A percentile compares a stretch with the other conserved stretches of the same genome.
phyloP scores from a whole-genome alignment of 2,113 vertebrate species.

The Rynchops niger region DNA sequence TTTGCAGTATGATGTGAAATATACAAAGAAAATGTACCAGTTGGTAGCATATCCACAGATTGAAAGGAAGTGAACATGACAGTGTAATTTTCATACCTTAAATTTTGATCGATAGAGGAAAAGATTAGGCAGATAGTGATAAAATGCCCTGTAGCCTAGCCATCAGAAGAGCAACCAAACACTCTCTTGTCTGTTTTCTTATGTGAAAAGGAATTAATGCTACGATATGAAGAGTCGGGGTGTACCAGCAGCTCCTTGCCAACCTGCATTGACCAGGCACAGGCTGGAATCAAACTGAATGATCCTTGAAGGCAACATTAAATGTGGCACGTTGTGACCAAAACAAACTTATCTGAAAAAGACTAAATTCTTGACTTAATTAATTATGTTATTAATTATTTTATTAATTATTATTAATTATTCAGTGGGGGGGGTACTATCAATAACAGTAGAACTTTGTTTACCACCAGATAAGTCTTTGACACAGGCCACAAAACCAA shows the following conservation, averaged over 20 bases:
- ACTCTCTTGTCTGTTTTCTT: not conserved
- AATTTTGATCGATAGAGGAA: not conserved
- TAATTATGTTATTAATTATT: not conserved
- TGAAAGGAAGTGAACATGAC: not conserved
- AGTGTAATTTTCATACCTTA: not conserved
- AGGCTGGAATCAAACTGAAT: not conserved
- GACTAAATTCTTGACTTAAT: not conserved
- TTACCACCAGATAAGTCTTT: not conserved
- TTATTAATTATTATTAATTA: not conserved
- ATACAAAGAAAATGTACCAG: not conserved
- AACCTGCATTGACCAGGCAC: not conserved
- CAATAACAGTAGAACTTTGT: not conserved
- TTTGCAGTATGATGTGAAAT: not conserved
- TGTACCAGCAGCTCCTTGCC: not conserved
- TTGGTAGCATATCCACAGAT: not conserved
- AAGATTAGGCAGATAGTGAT: not conserved
- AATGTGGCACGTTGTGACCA: not conserved
- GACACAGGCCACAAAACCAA: not conserved
- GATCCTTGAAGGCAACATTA: not conserved
- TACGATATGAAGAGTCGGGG: fast-evolving
- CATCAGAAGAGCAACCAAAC: not conserved
- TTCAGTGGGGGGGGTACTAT: not conserved
- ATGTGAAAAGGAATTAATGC: not conserved
- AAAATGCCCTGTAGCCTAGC: not conserved
- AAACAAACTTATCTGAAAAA: not conserved